Conservation (phyloP, 2,113 vertebrate species). For the Grammomys dolichurus region DNA sequence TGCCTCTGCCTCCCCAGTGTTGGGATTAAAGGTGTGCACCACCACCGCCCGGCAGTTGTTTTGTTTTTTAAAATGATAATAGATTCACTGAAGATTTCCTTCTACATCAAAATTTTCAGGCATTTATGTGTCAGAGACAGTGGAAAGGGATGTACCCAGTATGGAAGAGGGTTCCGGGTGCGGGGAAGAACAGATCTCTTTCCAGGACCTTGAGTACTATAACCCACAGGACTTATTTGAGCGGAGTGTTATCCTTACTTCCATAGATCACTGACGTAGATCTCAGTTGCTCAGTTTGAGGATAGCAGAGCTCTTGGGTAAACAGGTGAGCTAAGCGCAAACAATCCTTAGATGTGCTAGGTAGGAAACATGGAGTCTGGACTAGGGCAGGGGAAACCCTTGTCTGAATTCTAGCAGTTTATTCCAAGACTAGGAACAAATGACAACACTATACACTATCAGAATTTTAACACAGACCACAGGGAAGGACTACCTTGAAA, state of each 20-base stretch:
- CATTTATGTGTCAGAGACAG: neutral
- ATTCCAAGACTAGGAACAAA: neutral
- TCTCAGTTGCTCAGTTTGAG: neutral
- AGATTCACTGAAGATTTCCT: neutral
- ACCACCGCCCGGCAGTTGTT: too few relatives aligned
- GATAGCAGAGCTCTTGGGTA: neutral
- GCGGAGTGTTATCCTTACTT: neutral
- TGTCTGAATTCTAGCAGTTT: neutral
- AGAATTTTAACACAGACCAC: neutral
- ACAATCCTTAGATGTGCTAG: neutral
- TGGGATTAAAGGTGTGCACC: too few relatives aligned
- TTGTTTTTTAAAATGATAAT: neutral
- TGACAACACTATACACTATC: neutral
- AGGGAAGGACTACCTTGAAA: neutral
- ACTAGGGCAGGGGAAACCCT: neutral
- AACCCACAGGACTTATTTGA: neutral
- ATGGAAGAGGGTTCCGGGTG: neutral
- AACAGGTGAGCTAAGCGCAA: slow-evolving; percentile 19
- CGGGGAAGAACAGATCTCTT: neutral
- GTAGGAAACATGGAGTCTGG: neutral
- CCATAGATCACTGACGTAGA: neutral
- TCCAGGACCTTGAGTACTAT: neutral
- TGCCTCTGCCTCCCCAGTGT: too few relatives aligned
- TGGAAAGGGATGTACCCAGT: neutral
- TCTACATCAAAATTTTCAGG: neutral